Conservation (phyloP, 2,888 invertebrate genomes). For the Hirudinaria manillensis region DNA sequence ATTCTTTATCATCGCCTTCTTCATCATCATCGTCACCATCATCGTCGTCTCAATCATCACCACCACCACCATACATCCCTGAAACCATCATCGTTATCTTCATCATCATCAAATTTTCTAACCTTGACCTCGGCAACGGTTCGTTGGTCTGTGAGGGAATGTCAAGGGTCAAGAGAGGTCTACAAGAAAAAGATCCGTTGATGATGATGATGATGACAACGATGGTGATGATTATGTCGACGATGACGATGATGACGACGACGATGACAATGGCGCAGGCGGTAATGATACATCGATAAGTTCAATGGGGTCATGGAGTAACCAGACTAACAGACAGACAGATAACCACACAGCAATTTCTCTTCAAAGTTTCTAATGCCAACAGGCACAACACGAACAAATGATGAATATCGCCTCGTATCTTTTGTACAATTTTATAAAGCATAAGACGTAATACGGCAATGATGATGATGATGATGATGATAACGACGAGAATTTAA, state of each 20-base stretch:
- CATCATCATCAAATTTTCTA: not conserved
- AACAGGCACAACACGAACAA: too few relatives aligned
- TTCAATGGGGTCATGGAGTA: too few relatives aligned
- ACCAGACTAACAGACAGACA: too few relatives aligned
- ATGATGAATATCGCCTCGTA: too few relatives aligned
- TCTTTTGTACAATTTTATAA: too few relatives aligned
- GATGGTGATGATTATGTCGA: conserved; percentile 15
- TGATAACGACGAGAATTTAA: too few relatives aligned
- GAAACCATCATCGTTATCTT: not conserved
- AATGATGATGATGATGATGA: too few relatives aligned
- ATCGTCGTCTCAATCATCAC: conserved; percentile 1
- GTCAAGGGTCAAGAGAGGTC: too few relatives aligned
- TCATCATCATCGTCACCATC: conserved; percentile 11
- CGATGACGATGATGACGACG: conserved; percentile 1
- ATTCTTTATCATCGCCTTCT: not conserved
- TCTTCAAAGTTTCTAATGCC: too few relatives aligned
- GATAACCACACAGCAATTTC: too few relatives aligned
- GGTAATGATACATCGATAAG: not conserved
- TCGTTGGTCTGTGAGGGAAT: too few relatives aligned
- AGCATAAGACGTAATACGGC: too few relatives aligned
- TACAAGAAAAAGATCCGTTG: not conserved
- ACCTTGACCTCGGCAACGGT: not conserved
- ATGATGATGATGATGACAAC: conserved; percentile 11
- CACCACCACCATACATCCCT: not conserved
- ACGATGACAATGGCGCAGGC: not conserved